phyloP scores from a whole-genome alignment of 2,113 vertebrate species.

The Takifugu flavidus region DNA sequence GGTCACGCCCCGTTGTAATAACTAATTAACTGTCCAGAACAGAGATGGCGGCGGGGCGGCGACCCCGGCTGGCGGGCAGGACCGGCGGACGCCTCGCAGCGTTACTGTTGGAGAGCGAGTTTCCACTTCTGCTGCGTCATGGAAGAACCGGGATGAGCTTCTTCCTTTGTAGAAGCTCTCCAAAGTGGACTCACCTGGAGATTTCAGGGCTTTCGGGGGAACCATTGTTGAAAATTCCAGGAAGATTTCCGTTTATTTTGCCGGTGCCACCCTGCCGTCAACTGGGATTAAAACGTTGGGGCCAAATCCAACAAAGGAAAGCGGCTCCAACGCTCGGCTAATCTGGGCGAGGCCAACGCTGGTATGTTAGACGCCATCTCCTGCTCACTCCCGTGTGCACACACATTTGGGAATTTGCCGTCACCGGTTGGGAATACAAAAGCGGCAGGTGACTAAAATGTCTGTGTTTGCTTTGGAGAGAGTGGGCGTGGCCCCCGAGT shows the following conservation, averaged over 20 bases:
- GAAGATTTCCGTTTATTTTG: slow-evolving; percentile 23
- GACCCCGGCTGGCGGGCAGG: slow-evolving; percentile 46
- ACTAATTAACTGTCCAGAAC: slow-evolving; percentile 63
- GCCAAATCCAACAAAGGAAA: slow-evolving; percentile 49
- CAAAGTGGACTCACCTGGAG: slow-evolving; percentile 40
- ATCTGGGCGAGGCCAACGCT: slow-evolving; percentile 39
- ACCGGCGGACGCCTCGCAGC: slow-evolving; percentile 31
- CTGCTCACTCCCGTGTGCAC: slow-evolving; percentile 61
- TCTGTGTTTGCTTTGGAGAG: slow-evolving; percentile 61
- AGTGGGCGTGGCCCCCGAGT: slow-evolving; percentile 34
- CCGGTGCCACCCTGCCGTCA: slow-evolving; percentile 41
- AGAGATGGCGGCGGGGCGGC: slow-evolving; percentile 38
- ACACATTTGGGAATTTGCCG: slow-evolving; percentile 42
- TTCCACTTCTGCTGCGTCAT: neutral
- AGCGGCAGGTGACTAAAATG: slow-evolving; percentile 61
- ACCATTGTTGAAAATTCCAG: slow-evolving; percentile 18
- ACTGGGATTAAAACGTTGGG: slow-evolving; percentile 9
- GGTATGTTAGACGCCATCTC: slow-evolving; percentile 46
- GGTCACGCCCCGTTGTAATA: slow-evolving; percentile 57
- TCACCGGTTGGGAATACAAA: slow-evolving; percentile 54
- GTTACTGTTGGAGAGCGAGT: slow-evolving; percentile 25
- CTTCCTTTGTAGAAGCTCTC: neutral
- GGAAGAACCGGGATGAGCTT: slow-evolving; percentile 13
- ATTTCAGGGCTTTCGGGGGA: neutral
- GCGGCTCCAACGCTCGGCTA: slow-evolving; percentile 45